These are phyloP conservation scores for Daktulosphaira vitifoliae DNA, from an alignment of 1,140 invertebrate genomes.

Conservation along the genomic window DNA sequence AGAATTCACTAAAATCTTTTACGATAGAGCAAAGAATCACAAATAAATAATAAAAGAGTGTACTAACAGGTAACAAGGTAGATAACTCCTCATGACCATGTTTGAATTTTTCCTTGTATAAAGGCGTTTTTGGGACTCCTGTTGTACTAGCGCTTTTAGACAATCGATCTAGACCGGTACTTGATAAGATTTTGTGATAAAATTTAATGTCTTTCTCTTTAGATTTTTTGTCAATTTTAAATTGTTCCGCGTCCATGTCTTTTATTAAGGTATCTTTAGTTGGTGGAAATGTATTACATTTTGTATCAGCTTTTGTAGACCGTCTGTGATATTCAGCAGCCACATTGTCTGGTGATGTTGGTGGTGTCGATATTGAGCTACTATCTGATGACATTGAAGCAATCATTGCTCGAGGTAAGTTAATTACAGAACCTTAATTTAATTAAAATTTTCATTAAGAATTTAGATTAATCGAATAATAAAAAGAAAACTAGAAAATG, in stretches of 20 bases:
- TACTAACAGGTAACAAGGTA: constrained; percentile 9
- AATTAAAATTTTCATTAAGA: no score
- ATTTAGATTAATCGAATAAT: no score
- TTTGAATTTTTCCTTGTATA: constrained; percentile 16
- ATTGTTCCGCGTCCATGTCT: neutral
- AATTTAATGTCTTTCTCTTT: constrained; percentile 24
- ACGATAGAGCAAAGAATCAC: no score
- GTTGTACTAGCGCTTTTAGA: constrained; percentile 32
- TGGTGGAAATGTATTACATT: neutral
- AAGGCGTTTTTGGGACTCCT: neutral
- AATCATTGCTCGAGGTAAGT: neutral
- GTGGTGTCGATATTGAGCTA: constrained; percentile 46
- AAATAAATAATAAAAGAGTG: no score
- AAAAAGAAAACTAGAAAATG: no score
- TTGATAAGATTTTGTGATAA: constrained; percentile 20
- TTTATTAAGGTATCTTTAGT: neutral
- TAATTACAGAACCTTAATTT: constrained; percentile 7
- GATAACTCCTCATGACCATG: constrained; percentile 19
- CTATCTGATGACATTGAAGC: neutral
- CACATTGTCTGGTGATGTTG: constrained; percentile 49
- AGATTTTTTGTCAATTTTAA: constrained; percentile 5
- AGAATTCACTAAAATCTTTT: no score
- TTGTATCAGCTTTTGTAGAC: neutral
- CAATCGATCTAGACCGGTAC: constrained; percentile 7
- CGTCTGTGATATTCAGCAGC: constrained; percentile 34